Percentiles rank a stretch among this genome's conserved stretches.
These are phyloP conservation scores for Apantesis nais DNA, from an alignment of 2,888 invertebrate genomes.

Conservation along the genomic window DNA sequence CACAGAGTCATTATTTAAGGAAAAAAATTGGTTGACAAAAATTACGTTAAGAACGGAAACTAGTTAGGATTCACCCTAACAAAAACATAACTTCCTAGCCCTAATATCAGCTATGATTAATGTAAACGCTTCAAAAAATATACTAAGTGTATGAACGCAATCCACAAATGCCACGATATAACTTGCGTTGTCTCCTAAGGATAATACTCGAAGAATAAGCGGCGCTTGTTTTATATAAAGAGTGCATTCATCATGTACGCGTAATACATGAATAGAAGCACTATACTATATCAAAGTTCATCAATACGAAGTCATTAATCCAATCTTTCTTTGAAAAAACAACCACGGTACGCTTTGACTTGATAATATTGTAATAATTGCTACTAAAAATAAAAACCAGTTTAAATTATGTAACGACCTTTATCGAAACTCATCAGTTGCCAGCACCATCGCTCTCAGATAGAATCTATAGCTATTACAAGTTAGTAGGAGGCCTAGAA, in stretches of 20 bases:
- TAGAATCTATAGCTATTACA: constrained; percentile 24
- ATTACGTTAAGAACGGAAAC: no score
- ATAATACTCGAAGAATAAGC: neutral
- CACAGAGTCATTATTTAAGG: no score
- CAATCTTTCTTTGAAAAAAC: neutral
- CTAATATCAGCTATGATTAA: neutral
- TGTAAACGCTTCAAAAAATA: no score
- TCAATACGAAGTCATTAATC: neutral
- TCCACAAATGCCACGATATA: neutral
- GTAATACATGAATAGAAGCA: neutral
- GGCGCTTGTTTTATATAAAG: neutral
- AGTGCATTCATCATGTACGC: neutral
- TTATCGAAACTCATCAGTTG: constrained; percentile 30
- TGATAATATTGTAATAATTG: neutral
- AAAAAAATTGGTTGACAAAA: no score
- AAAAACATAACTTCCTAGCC: no score
- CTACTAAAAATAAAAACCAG: constrained; percentile 1
- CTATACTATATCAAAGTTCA: neutral
- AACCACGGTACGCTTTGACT: neutral
- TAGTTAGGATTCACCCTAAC: no score
- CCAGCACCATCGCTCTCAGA: neutral
- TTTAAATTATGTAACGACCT: constrained; percentile 28
- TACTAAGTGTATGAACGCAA: no score
- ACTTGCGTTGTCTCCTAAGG: neutral
- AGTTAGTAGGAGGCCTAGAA: constrained; percentile 16